phyloP scores from a whole-genome alignment of 2,888 invertebrate genomes.

The Amiota minor region DNA sequence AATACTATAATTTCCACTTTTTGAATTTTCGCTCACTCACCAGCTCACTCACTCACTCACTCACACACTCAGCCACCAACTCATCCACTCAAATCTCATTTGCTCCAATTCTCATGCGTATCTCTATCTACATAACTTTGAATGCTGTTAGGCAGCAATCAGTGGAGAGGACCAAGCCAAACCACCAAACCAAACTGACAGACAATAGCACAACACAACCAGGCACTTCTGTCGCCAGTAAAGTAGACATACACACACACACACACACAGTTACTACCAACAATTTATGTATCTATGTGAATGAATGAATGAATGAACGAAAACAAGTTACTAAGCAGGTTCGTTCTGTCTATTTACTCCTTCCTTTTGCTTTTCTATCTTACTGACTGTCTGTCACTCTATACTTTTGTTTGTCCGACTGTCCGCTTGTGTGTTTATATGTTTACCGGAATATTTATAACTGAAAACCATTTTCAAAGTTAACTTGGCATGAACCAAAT shows the following conservation, averaged over 20 bases:
- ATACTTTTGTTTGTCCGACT: slow-evolving; percentile 8
- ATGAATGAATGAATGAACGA: neutral
- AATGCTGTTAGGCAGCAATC: slow-evolving; percentile 15
- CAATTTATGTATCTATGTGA: neutral
- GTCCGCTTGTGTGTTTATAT: slow-evolving; percentile 21
- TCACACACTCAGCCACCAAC: too few relatives aligned
- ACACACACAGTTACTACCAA: too few relatives aligned
- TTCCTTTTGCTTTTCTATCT: too few relatives aligned
- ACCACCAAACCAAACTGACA: too few relatives aligned
- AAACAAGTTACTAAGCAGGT: too few relatives aligned
- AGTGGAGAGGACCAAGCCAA: neutral
- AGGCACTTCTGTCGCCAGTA: neutral
- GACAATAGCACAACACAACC: slow-evolving; percentile 3
- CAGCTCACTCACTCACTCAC: too few relatives aligned
- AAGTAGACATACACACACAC: neutral
- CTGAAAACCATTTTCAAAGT: too few relatives aligned
- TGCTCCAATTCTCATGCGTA: slow-evolving; percentile 7
- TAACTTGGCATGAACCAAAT: too few relatives aligned
- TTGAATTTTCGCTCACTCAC: too few relatives aligned
- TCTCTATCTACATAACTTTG: slow-evolving; percentile 1
- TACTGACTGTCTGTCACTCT: too few relatives aligned
- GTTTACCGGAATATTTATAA: neutral
- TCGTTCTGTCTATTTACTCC: too few relatives aligned
- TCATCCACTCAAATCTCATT: neutral
- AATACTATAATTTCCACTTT: neutral